Percentiles rank a stretch among this genome's conserved stretches.
Evolutionary conservation across 1,140 invertebrate genomes (phyloP).

Genomic region (Drosophila bifasciata): DNA sequence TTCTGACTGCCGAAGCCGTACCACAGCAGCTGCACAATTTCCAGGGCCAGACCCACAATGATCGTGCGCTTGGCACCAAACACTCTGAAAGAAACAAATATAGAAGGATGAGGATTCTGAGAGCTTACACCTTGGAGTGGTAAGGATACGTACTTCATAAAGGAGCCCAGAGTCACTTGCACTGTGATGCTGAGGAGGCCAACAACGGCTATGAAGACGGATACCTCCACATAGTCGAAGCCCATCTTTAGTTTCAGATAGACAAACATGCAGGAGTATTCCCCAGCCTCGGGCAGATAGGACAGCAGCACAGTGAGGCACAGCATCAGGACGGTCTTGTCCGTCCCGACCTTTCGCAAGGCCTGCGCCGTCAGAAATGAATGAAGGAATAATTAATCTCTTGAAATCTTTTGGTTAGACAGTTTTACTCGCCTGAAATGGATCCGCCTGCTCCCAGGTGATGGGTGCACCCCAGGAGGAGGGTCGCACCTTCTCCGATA

Average conservation of each 20-base stretch:
- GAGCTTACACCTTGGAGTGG: neutral
- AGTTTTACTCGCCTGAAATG: conserved; percentile 91
- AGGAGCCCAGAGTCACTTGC: conserved; percentile 94
- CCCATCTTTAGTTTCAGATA: conserved; percentile 99
- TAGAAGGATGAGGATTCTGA: neutral
- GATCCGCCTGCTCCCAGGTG: conserved; percentile 98
- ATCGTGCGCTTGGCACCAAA: conserved; percentile 98
- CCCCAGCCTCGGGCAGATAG: conserved; percentile 98
- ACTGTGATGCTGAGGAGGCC: conserved; percentile 98
- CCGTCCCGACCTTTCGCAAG: conserved; percentile 96
- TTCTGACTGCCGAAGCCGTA: conserved; percentile 93
- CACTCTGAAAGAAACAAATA: conserved; percentile 51
- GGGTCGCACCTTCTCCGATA: conserved; percentile 96
- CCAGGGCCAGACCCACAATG: conserved; percentile 97
- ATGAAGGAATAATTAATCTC: neutral
- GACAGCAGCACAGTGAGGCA: conserved; percentile 99
- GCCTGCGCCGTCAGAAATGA: conserved; percentile 85
- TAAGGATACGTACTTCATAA: conserved; percentile 87
- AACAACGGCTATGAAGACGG: conserved; percentile 98
- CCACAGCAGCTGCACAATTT: conserved; percentile 98
- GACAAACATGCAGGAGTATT: conserved; percentile 99
- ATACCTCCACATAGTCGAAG: conserved; percentile 97
- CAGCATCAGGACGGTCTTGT: conserved; percentile 97
- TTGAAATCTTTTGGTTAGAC: too few relatives aligned
- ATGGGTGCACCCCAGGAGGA: conserved; percentile 92